phyloP scores from a whole-genome alignment of 35 echinoderm and acorn worm species.

The Acanthaster planci region DNA sequence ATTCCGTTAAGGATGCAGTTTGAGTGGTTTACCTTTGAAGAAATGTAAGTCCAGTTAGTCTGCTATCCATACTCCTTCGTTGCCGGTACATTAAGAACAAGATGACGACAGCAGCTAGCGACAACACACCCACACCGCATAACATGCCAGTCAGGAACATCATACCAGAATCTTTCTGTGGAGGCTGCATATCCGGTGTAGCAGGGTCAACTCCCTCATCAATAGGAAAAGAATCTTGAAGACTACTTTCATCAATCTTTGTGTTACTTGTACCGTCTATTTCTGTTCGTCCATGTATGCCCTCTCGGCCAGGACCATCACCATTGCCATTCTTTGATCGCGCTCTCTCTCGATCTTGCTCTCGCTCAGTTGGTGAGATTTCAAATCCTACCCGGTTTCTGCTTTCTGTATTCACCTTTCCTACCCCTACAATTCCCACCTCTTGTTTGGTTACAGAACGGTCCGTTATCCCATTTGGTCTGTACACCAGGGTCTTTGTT shows the following conservation, averaged over 20 bases:
- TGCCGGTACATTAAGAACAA: slow-evolving; percentile 12
- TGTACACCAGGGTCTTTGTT: neutral
- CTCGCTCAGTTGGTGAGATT: too few species aligned
- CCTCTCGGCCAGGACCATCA: neutral
- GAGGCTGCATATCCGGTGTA: neutral
- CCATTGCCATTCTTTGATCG: neutral
- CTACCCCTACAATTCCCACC: too few species aligned
- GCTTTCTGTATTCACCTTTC: too few species aligned
- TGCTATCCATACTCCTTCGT: neutral
- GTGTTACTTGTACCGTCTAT: neutral
- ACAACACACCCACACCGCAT: neutral
- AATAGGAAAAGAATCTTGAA: neutral
- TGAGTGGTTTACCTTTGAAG: neutral
- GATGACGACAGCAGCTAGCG: neutral
- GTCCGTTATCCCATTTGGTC: neutral
- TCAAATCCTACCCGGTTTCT: too few species aligned
- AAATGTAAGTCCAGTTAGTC: neutral
- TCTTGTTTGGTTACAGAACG: neutral
- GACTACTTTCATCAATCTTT: neutral
- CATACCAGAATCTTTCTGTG: neutral
- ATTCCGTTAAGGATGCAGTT: too few species aligned
- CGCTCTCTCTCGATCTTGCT: too few species aligned
- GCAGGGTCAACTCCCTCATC: neutral
- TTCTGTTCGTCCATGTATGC: too few species aligned
- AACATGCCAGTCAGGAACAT: slow-evolving; percentile 23